Base-by-base conservation (phyloP, 2,797 vertebrate species). In the Perodicticus potto region DNA sequence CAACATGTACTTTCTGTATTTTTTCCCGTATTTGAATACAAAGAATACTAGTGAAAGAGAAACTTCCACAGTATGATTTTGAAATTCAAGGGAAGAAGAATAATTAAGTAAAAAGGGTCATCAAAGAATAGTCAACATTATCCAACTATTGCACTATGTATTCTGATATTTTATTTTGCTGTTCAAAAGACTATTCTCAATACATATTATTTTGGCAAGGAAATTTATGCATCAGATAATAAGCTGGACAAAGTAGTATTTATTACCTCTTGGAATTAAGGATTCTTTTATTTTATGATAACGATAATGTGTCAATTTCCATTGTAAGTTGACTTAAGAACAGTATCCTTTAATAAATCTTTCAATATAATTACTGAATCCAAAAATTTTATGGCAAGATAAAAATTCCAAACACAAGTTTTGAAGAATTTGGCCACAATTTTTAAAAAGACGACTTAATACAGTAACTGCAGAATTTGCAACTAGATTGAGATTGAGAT, bases 331-430 rank as follows among this genome's bases (percentile, higher is more conserved):
- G 23, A 32, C 27, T 40, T 72, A 63, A 57, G 29, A 72, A 82
- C 82, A 93, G 87, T 32, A 72, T 34, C 12, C 17, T 69, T 25
- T 73, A 49, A 86, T 83, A 34, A 82, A 25, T 77, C 5, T 82
- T 27, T 70, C 32, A 93, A 37, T 34, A 69, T 89, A 81, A 83
- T 77, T 72, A n/a, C 34, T 76, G 69, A 77, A 94, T 81, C 12
- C 8, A 73, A 72, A 86, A 61, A 83, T 77, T 86, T 93, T 86
- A 32, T 77, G 22, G 37, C 59, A 11, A 73, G 77, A 86, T 74
- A 45, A 85, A n/a, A 89, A 63, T 25, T 53, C 17, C 13, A 5
- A 70, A 77, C 32, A 65, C 55, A 59, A 10, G 19, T 65, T 65
- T 87, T 88, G 59, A 91, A 81, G 12, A 3, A 78, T 61, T 91